These are phyloP conservation scores for Dysmachus trigonus DNA, from an alignment of 2,888 invertebrate species.

Conservation along the genomic window DNA sequence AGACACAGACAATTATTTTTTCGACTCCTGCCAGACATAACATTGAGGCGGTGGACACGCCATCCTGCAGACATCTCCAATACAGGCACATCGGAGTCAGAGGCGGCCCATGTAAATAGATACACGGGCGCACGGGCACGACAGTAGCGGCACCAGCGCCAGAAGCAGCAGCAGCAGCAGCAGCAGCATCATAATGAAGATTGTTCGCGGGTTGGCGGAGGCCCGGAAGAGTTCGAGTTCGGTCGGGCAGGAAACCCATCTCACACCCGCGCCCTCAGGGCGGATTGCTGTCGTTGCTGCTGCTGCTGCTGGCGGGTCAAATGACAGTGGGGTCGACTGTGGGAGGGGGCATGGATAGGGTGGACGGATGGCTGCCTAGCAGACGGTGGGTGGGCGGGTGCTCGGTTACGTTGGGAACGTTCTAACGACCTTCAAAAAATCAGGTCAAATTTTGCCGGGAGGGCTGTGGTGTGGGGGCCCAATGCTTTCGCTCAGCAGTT, in stretches of 20 bases:
- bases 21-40: slow-evolving; percentile 48
- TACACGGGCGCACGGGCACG: not conserved
- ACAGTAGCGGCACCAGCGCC: not conserved
- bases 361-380: not conserved
- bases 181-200: slow-evolving; percentile 31
- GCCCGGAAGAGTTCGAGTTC: not conserved
- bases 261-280: not conserved
- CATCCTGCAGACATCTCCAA: slow-evolving; percentile 36
- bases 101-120: slow-evolving; percentile 50
- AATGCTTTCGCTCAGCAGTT: not conserved
- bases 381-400: not conserved
- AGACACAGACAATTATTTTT: slow-evolving; percentile 48
- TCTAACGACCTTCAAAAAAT: slow-evolving; percentile 53
- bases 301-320: slow-evolving; percentile 3
- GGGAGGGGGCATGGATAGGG: not conserved
- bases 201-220: not conserved
- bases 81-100: slow-evolving; percentile 19
- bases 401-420: not conserved
- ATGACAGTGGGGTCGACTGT: not conserved
- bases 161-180: slow-evolving; percentile 11
- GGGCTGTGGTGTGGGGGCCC: not conserved
- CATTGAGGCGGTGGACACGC: slow-evolving; percentile 46
- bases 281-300: not conserved
- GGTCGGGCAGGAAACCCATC: slow-evolving; percentile 19
- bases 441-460: slow-evolving; percentile 51